These are phyloP conservation scores for Lamprotornis superbus DNA, from an alignment of 2,113 vertebrate genomes.

Conservation along the genomic window DNA sequence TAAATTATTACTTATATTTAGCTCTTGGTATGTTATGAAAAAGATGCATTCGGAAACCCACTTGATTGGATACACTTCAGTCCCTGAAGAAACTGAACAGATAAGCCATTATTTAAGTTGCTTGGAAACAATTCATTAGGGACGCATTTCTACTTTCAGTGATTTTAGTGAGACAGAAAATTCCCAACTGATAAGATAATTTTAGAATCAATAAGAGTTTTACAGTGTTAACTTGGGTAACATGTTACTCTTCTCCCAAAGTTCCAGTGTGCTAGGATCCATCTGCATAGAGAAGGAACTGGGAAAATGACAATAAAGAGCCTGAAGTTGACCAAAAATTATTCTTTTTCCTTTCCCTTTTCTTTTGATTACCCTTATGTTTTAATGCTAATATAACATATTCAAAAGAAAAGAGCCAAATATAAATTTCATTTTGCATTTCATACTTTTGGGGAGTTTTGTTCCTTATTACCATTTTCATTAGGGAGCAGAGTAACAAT, in stretches of 20 bases:
- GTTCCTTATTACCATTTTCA: not conserved
- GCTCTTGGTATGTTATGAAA: not conserved
- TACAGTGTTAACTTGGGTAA: not conserved
- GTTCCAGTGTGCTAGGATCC: not conserved
- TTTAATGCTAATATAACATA: not conserved
- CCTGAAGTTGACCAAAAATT: fast-evolving
- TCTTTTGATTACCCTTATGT: not conserved
- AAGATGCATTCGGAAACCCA: not conserved
- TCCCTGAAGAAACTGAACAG: not conserved
- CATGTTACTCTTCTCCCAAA: not conserved
- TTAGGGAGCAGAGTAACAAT: not conserved
- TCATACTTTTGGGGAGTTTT: not conserved
- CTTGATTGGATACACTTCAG: not conserved
- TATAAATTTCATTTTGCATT: not conserved
- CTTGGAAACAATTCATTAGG: not conserved
- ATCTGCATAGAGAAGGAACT: not conserved
- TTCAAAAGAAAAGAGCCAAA: not conserved
- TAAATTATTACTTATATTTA: not conserved
- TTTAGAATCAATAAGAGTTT: not conserved
- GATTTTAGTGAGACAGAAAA: not conserved
- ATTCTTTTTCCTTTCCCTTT: not conserved
- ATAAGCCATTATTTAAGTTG: not conserved
- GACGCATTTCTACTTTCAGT: not conserved
- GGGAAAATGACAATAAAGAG: not conserved
- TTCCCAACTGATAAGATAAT: not conserved